phyloP scores from a whole-genome alignment of 2,888 invertebrate genomes.

The Himalopsyche tibetana region DNA sequence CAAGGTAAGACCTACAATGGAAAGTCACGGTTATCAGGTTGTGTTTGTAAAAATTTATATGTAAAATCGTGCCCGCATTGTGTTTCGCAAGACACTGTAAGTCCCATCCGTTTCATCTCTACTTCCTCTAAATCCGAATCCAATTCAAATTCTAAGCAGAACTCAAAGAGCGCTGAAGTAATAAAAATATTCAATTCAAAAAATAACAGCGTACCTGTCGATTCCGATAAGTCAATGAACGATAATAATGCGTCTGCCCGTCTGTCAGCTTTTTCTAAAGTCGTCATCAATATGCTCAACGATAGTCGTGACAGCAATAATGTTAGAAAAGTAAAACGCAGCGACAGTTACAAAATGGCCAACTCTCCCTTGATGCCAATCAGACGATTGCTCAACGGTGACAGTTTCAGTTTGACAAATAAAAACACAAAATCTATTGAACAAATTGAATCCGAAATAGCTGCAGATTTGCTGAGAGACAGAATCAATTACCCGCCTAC shows the following conservation, averaged over 20 bases:
- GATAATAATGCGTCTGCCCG: conserved; percentile 48
- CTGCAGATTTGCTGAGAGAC: conserved; percentile 80
- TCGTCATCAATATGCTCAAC: conserved; percentile 61
- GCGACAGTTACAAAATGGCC: conserved; percentile 90
- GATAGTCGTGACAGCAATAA: conserved; percentile 69
- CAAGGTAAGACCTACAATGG: conserved; percentile 81
- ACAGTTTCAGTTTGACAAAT: conserved; percentile 73
- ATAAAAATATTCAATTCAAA: conserved; percentile 74
- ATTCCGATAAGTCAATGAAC: conserved; percentile 63
- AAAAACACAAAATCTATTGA: conserved; percentile 77
- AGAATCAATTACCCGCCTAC: conserved; percentile 84
- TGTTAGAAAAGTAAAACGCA: conserved; percentile 81
- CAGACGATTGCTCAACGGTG: conserved; percentile 78
- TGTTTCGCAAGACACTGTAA: conserved; percentile 62
- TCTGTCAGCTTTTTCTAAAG: conserved; percentile 61
- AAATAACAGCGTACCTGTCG: conserved; percentile 68
- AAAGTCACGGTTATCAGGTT: conserved; percentile 63
- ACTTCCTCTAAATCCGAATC: conserved; percentile 42
- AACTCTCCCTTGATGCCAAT: conserved; percentile 84
- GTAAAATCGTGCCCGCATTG: conserved; percentile 60
- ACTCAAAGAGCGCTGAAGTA: conserved; percentile 72
- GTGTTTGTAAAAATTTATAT: conserved; percentile 63
- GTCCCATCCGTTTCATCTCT: conserved; percentile 43
- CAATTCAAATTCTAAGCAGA: conserved; percentile 62
- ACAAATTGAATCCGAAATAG: conserved; percentile 79